phyloP scores from a whole-genome alignment of 2,888 invertebrate genomes.

The Drosophila dives region DNA sequence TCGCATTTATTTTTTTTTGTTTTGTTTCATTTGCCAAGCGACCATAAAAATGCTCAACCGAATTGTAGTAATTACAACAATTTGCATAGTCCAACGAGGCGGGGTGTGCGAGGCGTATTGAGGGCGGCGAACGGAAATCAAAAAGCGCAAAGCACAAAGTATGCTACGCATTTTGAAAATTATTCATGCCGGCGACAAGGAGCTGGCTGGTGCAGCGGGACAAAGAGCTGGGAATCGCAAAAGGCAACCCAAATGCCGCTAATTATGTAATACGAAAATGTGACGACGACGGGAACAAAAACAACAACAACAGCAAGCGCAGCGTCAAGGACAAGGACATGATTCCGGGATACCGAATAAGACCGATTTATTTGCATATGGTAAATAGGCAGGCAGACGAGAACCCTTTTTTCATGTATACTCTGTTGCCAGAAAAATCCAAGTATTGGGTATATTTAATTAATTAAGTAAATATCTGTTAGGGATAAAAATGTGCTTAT shows the following conservation, averaged over 20 bases:
- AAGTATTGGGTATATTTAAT: background rate
- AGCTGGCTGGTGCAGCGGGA: background rate
- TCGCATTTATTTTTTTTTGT: constrained; percentile 13
- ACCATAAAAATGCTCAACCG: constrained; percentile 80
- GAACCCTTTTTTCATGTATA: constrained; percentile 52
- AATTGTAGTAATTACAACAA: constrained; percentile 81
- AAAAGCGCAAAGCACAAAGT: constrained; percentile 77
- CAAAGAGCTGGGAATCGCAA: constrained; percentile 4
- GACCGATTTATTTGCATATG: constrained; percentile 74
- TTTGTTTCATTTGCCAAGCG: constrained; percentile 45
- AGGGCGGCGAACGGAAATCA: constrained; percentile 65
- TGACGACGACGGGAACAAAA: constrained; percentile 61
- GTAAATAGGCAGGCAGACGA: constrained; percentile 54
- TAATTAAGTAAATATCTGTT: background rate
- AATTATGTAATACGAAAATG: constrained; percentile 81
- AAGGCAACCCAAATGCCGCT: constrained; percentile 62
- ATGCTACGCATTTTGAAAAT: constrained; percentile 79
- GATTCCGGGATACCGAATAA: constrained; percentile 39
- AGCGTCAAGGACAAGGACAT: constrained; percentile 46
- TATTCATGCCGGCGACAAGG: constrained; percentile 64
- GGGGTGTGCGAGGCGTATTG: background rate
- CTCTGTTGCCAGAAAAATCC: background rate
- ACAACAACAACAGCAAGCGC: constrained; percentile 19
- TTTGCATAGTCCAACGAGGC: constrained; percentile 69
- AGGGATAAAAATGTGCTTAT: no score